Conservation (phyloP, 2,797 vertebrate species). For the Sphenopsis melanotis region DNA sequence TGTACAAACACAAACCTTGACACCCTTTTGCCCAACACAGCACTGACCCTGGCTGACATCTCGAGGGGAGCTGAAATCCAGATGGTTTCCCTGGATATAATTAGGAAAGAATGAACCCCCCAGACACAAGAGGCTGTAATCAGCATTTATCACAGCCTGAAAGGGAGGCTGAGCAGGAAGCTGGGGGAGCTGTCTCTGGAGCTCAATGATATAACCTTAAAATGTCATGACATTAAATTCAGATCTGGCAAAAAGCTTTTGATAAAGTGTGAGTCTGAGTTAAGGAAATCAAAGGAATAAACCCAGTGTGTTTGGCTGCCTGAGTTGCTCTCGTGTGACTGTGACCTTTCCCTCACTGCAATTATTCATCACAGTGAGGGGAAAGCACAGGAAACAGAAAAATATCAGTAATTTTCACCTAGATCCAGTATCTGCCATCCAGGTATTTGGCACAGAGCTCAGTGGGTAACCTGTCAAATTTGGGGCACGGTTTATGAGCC, state of each 20-base stretch:
- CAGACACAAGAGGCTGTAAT: not conserved
- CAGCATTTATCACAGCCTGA: not conserved
- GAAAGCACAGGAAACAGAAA: not conserved
- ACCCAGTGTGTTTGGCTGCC: not conserved
- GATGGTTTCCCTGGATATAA: not conserved
- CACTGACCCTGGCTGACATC: not conserved
- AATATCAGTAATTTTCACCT: not conserved
- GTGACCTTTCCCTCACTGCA: not conserved
- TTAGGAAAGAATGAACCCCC: not conserved
- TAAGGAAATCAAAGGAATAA: not conserved
- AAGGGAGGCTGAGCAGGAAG: not conserved
- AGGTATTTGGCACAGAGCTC: not conserved
- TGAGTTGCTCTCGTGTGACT: not conserved
- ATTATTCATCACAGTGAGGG: not conserved
- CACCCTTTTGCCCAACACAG: not conserved
- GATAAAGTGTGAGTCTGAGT: not conserved
- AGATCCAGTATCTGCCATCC: not conserved
- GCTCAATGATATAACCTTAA: not conserved
- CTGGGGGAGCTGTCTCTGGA: not conserved
- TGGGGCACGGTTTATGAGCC: not conserved
- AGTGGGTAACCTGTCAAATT: not conserved
- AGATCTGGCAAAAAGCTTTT: not conserved
- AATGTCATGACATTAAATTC: conserved; percentile 20
- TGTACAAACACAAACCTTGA: not conserved
- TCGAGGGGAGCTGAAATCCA: not conserved